Percentiles rank a stretch among this genome's conserved stretches.
phyloP scores from a whole-genome alignment of 2,888 invertebrate genomes.

The Deilephila porcellus region DNA sequence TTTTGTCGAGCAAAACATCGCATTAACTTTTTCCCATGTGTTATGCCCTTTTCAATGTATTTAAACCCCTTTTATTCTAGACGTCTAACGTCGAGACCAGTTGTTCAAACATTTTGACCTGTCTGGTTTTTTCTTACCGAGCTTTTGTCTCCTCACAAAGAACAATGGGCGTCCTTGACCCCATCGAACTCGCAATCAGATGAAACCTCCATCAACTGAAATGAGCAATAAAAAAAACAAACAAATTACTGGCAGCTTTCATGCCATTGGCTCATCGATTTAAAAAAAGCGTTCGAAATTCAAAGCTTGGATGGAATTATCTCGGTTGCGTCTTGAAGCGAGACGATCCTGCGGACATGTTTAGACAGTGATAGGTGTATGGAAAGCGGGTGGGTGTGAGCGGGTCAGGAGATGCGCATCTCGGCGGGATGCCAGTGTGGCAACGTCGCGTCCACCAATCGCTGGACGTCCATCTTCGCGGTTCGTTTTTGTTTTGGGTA shows the following conservation, averaged over 20 bases:
- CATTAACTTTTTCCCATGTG: too few species aligned
- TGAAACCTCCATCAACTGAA: slow-evolving; percentile 26
- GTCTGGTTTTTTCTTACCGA: slow-evolving; percentile 32
- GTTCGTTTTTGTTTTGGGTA: slow-evolving; percentile 66
- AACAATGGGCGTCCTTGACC: slow-evolving; percentile 44
- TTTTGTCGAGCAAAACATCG: too few species aligned
- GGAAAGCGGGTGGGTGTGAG: slow-evolving; percentile 44
- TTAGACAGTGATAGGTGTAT: slow-evolving; percentile 56
- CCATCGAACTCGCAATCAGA: slow-evolving; percentile 35
- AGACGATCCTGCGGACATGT: slow-evolving; percentile 79
- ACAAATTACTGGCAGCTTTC: slow-evolving; percentile 35
- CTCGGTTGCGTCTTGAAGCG: slow-evolving; percentile 82
- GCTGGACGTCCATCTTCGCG: slow-evolving; percentile 68
- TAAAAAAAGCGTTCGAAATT: slow-evolving; percentile 76
- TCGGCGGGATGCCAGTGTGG: slow-evolving; percentile 73
- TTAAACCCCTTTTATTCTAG: neutral
- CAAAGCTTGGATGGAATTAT: slow-evolving; percentile 80
- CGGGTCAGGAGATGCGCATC: slow-evolving; percentile 64
- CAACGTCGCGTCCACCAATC: slow-evolving; percentile 83
- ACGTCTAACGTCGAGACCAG: neutral
- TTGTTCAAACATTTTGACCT: slow-evolving; percentile 24
- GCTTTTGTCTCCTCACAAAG: slow-evolving; percentile 42
- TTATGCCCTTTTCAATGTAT: neutral
- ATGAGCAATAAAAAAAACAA: slow-evolving; percentile 41
- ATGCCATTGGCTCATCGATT: slow-evolving; percentile 64